phyloP scores from a whole-genome alignment of 2,888 invertebrate genomes.

The Hypolimnas misippus region DNA sequence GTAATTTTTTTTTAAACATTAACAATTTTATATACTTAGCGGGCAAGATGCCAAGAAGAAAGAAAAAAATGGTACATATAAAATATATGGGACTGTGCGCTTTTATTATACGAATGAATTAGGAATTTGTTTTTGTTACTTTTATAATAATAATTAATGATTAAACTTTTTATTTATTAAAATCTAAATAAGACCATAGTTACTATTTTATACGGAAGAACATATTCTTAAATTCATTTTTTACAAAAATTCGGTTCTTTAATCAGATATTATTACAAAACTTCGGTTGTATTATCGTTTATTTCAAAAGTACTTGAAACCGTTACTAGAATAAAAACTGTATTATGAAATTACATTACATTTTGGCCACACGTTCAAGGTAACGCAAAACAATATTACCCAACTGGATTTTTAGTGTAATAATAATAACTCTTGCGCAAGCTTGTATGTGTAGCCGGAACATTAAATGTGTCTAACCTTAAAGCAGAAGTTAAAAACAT shows the following conservation, averaged over 20 bases:
- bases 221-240: too few relatives aligned
- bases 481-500: too few relatives aligned
- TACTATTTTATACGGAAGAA: neutral
- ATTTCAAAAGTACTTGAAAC: neutral
- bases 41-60: neutral
- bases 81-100: conserved; percentile 8
- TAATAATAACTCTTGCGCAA: neutral
- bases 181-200: neutral
- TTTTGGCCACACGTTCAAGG: neutral
- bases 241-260: neutral
- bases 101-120: conserved; percentile 5
- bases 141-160: conserved; percentile 9
- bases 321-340: neutral
- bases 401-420: neutral
- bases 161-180: neutral
- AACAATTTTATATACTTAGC: conserved; percentile 6
- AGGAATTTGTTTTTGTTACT: neutral
- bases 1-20: conserved; percentile 2
- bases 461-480: too few relatives aligned
- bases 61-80: neutral
- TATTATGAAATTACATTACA: neutral
- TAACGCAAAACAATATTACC: neutral
- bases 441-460: neutral
- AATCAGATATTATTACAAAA: neutral
- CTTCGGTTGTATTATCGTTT: neutral